Conservation (phyloP, 2,113 vertebrate genomes). For the Bettongia penicillata region DNA sequence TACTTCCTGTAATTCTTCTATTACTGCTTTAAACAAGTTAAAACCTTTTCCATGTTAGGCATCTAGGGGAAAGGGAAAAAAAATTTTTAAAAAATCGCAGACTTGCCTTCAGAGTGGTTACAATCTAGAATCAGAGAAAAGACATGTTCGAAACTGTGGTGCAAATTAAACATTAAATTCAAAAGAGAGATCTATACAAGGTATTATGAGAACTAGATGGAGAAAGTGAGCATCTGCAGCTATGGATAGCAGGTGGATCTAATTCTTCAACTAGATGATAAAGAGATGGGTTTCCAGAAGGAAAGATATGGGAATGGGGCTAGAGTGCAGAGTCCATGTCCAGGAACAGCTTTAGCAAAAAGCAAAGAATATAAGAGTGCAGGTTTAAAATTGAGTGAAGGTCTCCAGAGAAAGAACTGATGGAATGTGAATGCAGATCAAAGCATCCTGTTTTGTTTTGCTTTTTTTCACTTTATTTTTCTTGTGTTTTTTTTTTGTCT, state of each 20-base stretch:
- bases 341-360: neutral
- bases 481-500: neutral
- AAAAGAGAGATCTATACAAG: neutral
- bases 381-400: neutral
- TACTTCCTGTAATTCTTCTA: neutral
- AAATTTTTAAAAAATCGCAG: neutral
- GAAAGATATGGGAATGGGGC: neutral
- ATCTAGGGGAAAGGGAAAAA: neutral
- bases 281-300: neutral
- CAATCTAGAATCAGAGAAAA: neutral
- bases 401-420: neutral
- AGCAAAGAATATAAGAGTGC: neutral
- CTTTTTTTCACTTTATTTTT: neutral
- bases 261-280: neutral
- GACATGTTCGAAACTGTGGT: neutral
- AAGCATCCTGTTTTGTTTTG: neutral
- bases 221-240: neutral
- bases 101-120: neutral
- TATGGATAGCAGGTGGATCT: neutral
- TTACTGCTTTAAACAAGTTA: conserved; percentile 44
- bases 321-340: neutral
- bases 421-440: neutral
- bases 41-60: neutral
- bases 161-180: neutral
- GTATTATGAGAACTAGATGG: neutral